phyloP scores from a whole-genome alignment of 1,140 invertebrate genomes.

The Philopotamus ludificatus region DNA sequence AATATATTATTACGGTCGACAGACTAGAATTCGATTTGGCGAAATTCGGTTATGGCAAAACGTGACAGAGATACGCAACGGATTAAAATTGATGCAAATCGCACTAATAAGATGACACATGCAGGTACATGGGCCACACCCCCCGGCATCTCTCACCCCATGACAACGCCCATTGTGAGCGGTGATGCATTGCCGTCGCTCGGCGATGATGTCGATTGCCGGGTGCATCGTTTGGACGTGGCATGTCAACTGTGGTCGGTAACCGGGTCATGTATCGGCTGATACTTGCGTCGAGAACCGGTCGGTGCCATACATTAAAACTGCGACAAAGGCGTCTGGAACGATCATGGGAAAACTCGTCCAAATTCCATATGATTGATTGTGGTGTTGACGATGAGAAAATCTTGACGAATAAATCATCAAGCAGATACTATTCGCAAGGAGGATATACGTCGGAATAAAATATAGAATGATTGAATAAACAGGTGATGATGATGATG shows the following conservation, averaged over 20 bases:
- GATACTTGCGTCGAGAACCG: background rate
- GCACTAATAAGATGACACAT: no score
- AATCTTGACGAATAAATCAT: no score
- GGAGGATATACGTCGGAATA: no score
- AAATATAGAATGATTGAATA: no score
- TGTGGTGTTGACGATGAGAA: background rate
- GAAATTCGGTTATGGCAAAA: no score
- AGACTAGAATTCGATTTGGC: no score
- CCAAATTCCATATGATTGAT: slow-evolving; percentile 8
- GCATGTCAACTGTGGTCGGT: slow-evolving; percentile 4
- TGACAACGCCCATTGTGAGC: background rate
- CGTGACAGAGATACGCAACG: no score
- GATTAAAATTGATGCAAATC: no score
- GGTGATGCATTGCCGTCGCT: background rate
- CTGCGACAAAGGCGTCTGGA: background rate
- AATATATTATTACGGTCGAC: no score
- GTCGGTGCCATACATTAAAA: background rate
- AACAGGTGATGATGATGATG: no score
- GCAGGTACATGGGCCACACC: no score
- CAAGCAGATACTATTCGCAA: no score
- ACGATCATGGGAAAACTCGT: slow-evolving; percentile 3
- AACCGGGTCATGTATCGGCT: background rate
- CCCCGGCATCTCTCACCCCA: background rate
- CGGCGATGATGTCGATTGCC: background rate
- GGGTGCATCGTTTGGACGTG: slow-evolving; percentile 12